These are phyloP conservation scores for Brachionus calyciflorus DNA, from an alignment of 1,140 invertebrate genomes.

Conservation along the genomic window DNA sequence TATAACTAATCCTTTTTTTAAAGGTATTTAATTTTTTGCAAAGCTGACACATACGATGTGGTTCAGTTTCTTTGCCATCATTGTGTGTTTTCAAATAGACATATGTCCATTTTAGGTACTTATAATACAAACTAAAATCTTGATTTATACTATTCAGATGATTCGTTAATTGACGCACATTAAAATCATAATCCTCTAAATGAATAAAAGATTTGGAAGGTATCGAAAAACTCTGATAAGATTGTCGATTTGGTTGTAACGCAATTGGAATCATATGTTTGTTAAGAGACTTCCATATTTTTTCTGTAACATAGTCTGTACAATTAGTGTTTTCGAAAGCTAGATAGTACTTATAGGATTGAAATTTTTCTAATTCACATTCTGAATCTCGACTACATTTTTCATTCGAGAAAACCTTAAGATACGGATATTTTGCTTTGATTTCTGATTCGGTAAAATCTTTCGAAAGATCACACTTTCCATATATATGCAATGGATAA, in stretches of 20 bases:
- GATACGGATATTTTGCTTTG: background rate
- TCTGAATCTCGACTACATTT: background rate
- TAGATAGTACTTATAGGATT: constrained; percentile 47
- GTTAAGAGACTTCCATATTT: constrained; percentile 48
- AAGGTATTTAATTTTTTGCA: constrained; percentile 25
- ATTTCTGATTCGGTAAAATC: background rate
- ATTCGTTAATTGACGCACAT: background rate
- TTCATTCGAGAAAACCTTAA: constrained; percentile 5
- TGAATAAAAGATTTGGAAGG: constrained; percentile 46
- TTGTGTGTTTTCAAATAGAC: constrained; percentile 4
- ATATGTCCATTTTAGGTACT: background rate
- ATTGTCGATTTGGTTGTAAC: constrained; percentile 47
- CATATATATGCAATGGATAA: constrained; percentile 41
- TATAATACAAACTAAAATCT: constrained; percentile 3
- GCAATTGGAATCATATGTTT: constrained; percentile 53
- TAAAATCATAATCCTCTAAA: background rate
- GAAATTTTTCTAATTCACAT: constrained; percentile 26
- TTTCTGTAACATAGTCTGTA: constrained; percentile 48
- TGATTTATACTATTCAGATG: background rate
- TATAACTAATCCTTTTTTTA: background rate
- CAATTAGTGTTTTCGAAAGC: constrained; percentile 48
- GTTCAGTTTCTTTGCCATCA: background rate
- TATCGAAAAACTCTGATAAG: constrained; percentile 2
- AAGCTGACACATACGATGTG: constrained; percentile 42
- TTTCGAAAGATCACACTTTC: constrained; percentile 1